phyloP scores from a whole-genome alignment of 2,113 vertebrate genomes.

The Irena cyanogastra region DNA sequence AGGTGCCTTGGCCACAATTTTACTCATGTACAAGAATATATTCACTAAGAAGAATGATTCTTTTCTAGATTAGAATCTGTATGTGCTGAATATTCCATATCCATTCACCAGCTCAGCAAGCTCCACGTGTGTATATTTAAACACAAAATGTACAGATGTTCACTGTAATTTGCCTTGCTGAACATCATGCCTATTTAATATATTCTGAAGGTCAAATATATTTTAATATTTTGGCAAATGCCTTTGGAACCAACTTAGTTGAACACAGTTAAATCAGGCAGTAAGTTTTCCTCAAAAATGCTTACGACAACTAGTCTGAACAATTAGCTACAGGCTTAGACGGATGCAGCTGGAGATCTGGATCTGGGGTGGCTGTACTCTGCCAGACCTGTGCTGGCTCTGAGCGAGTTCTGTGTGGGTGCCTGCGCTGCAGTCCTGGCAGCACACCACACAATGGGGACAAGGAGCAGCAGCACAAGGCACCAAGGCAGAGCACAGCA shows the following conservation, averaged over 20 bases:
- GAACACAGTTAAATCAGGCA: slow-evolving; percentile 3
- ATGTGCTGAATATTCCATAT: slow-evolving; percentile 3
- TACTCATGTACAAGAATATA: not conserved
- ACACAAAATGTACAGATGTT: slow-evolving; percentile 31
- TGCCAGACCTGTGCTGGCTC: not conserved
- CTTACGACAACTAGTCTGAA: not conserved
- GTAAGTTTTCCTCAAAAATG: slow-evolving; percentile 8
- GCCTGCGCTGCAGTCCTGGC: not conserved
- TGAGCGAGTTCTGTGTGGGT: not conserved
- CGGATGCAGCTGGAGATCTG: not conserved
- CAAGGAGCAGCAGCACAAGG: not conserved
- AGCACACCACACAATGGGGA: accelerated
- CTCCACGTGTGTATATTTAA: not conserved
- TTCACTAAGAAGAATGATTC: not conserved
- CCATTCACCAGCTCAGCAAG: slow-evolving; percentile 13
- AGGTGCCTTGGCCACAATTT: not conserved
- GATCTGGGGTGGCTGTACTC: not conserved
- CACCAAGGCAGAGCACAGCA: not conserved
- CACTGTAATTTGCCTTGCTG: slow-evolving; percentile 16
- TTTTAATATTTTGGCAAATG: slow-evolving; percentile 38
- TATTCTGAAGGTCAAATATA: slow-evolving; percentile 51
- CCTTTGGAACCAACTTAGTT: slow-evolving; percentile 38
- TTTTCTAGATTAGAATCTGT: slow-evolving; percentile 32
- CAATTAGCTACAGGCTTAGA: not conserved
- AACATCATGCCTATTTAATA: slow-evolving; percentile 19